Evolutionary conservation across 2,888 invertebrate species (phyloP).

Genomic region (Trilocha varians): DNA sequence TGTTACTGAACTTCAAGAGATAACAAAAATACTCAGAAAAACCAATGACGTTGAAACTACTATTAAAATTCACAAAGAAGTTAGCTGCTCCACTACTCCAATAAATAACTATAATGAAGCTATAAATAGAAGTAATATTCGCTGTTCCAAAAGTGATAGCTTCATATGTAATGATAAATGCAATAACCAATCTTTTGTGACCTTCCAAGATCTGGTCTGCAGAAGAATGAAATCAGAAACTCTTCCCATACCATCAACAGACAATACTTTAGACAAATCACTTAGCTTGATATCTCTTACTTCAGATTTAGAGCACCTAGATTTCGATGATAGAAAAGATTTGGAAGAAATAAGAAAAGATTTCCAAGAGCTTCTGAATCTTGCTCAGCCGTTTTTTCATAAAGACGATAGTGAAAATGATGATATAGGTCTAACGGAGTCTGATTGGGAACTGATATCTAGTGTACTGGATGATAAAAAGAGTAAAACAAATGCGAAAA

Average conservation of each 20-base stretch:
- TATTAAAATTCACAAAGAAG: constrained; percentile 25
- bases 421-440: not conserved
- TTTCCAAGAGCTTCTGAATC: not conserved
- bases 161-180: not conserved
- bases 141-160: not conserved
- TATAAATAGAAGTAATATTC: not conserved
- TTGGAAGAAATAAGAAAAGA: not conserved
- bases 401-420: not conserved
- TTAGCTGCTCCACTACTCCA: constrained; percentile 13
- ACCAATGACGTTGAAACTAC: constrained; percentile 31
- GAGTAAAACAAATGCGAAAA: not conserved
- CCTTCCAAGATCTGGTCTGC: constrained; percentile 8
- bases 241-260: not conserved
- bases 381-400: not conserved
- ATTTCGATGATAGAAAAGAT: not conserved
- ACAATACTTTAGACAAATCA: not conserved
- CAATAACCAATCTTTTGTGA: not conserved
- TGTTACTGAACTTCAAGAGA: constrained; percentile 28
- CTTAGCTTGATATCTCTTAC: not conserved
- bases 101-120: not conserved
- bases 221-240: not conserved
- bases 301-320: not conserved
- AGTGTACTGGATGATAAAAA: not conserved
- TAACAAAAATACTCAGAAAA: constrained; percentile 25
- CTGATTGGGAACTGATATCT: not conserved